Evolutionary conservation across 2,797 vertebrate species (phyloP).

Genomic region (Denticeps clupeoides): DNA sequence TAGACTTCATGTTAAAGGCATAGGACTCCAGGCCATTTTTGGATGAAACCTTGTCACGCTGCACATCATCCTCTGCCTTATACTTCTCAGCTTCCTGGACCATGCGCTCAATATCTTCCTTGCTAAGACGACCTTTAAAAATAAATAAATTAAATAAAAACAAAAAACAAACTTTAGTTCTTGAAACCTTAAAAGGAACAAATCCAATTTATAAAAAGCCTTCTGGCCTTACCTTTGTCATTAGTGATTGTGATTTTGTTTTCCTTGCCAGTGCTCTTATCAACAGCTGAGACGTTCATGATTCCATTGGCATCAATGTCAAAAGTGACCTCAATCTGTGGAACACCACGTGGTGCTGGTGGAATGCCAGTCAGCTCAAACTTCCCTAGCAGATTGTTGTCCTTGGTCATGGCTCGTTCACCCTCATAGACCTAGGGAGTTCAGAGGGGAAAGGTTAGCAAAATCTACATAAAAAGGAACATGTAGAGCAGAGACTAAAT

Average conservation of each 20-base stretch:
- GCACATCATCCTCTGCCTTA: slow-evolving; percentile 78
- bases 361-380: slow-evolving; percentile 89
- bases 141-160: background rate
- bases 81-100: slow-evolving; percentile 94
- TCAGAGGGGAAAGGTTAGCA: background rate
- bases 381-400: slow-evolving; percentile 85
- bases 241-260: slow-evolving; percentile 95
- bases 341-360: slow-evolving; percentile 87
- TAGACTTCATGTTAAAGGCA: slow-evolving; percentile 95
- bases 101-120: slow-evolving; percentile 97
- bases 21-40: slow-evolving; percentile 89
- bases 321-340: slow-evolving; percentile 84
- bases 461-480: slow-evolving; percentile 26
- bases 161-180: background rate
- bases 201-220: no score
- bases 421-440: slow-evolving; percentile 77
- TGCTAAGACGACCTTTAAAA: slow-evolving; percentile 78
- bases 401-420: slow-evolving; percentile 85
- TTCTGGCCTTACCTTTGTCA: slow-evolving; percentile 68
- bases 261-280: slow-evolving; percentile 93
- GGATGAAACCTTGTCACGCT: slow-evolving; percentile 66
- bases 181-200: background rate
- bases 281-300: slow-evolving; percentile 87
- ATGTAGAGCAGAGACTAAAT: background rate
- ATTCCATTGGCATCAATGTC: slow-evolving; percentile 92